Conservation (phyloP, 2,888 invertebrate genomes). For the Rhynchonema sp. region DNA sequence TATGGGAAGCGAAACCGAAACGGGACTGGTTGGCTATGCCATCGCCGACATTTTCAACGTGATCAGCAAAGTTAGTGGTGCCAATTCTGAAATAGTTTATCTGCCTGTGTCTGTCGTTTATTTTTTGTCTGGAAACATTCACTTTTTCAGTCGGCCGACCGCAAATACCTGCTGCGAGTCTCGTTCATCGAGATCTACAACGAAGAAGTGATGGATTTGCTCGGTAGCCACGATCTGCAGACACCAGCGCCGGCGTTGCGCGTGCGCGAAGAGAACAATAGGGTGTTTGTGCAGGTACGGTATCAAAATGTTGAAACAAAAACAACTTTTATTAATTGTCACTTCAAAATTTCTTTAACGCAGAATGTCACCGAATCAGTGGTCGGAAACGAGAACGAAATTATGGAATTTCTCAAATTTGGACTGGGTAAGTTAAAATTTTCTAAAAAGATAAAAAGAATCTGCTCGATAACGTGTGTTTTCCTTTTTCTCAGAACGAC, state of each 20-base stretch:
- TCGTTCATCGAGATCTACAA: constrained; percentile 74
- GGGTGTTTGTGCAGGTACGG: neutral
- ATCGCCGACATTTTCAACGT: neutral
- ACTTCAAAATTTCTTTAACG: no score
- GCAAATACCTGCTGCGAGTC: constrained; percentile 55
- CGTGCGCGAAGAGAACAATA: neutral
- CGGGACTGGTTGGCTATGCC: neutral
- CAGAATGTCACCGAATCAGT: neutral
- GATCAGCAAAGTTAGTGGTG: neutral
- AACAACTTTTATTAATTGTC: no score
- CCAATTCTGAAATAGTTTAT: no score
- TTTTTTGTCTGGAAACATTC: no score
- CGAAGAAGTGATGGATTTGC: constrained; percentile 56
- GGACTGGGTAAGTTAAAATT: neutral
- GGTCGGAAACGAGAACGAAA: neutral
- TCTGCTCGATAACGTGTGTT: no score
- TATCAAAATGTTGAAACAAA: no score
- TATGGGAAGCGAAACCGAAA: constrained; percentile 40
- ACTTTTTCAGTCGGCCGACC: constrained; percentile 30
- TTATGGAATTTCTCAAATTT: neutral
- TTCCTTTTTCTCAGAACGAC: neutral
- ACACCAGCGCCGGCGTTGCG: neutral
- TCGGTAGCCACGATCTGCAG: constrained; percentile 34
- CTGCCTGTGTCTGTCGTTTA: neutral
- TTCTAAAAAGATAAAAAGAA: no score